phyloP scores from a whole-genome alignment of 2,113 vertebrate species.

The Melanostigma gelatinosum region DNA sequence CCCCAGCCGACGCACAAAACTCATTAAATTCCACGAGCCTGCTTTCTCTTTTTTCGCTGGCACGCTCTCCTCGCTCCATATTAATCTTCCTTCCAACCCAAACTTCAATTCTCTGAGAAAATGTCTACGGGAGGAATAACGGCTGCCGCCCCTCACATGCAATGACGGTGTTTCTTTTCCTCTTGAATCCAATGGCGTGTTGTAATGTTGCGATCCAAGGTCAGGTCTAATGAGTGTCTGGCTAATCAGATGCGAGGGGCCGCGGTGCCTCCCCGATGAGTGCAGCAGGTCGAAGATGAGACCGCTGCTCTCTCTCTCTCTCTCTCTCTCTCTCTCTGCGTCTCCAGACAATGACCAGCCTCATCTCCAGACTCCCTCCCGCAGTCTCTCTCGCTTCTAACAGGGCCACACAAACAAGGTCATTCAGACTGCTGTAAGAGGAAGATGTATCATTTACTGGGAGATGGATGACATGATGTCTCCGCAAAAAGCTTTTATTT shows the following conservation, averaged over 20 bases:
- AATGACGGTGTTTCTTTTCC: conserved; percentile 38
- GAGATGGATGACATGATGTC: conserved; percentile 79
- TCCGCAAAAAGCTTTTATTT: conserved; percentile 78
- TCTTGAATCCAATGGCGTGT: conserved; percentile 42
- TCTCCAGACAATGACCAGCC: conserved; percentile 74
- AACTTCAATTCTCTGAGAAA: conserved; percentile 78
- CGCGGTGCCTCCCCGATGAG: conserved; percentile 56
- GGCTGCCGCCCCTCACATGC: conserved; percentile 56
- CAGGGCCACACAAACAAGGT: conserved; percentile 80
- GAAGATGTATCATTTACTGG: conserved; percentile 80
- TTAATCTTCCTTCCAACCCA: conserved; percentile 74
- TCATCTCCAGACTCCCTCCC: conserved; percentile 67
- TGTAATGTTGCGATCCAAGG: conserved; percentile 62
- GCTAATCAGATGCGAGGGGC: conserved; percentile 74
- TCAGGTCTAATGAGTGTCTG: conserved; percentile 66
- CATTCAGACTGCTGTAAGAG: conserved; percentile 74
- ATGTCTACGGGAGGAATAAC: conserved; percentile 72
- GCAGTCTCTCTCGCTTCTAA: conserved; percentile 65
- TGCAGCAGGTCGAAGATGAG: conserved; percentile 60
- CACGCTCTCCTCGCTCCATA: conserved; percentile 69
- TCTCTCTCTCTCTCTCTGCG: not conserved
- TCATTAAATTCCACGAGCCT: conserved; percentile 80
- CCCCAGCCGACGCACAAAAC: conserved; percentile 76
- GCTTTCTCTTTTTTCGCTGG: conserved; percentile 50
- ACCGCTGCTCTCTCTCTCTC: conserved; percentile 33